Conservation (phyloP, 2,797 vertebrate genomes). For the Rhinichthys osculus region DNA sequence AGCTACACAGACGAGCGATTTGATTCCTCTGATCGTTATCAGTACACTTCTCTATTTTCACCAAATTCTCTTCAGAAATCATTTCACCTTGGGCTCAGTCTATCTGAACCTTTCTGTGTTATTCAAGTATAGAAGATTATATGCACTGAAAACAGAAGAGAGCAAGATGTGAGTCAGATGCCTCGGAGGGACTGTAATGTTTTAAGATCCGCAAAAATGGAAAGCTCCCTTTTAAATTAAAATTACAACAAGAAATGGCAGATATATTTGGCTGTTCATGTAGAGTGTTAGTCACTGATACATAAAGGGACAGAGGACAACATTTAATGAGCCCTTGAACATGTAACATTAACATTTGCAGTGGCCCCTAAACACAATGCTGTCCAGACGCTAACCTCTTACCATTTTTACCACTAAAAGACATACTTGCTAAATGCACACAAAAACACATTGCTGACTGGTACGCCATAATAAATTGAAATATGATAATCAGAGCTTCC, state of each 20-base stretch:
- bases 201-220: constrained; percentile 45
- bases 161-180: constrained; percentile 38
- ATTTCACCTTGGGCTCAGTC: constrained; percentile 58
- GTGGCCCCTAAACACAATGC: constrained; percentile 57
- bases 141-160: constrained; percentile 39
- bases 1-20: constrained; percentile 40
- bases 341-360: constrained; percentile 58
- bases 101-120: constrained; percentile 51
- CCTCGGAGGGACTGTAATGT: constrained; percentile 37
- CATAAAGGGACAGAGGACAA: constrained; percentile 48
- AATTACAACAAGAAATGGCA: constrained; percentile 28
- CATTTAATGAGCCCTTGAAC: constrained; percentile 58
- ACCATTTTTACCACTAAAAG: constrained; percentile 7
- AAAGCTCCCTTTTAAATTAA: constrained; percentile 51
- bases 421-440: not conserved
- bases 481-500: constrained; percentile 50
- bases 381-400: constrained; percentile 62
- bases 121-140: constrained; percentile 41
- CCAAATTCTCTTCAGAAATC: constrained; percentile 45
- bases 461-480: not conserved
- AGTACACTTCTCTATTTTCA: constrained; percentile 52
- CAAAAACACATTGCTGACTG: not conserved
- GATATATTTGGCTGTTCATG: constrained; percentile 36
- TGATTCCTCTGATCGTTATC: constrained; percentile 56
- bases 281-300: constrained; percentile 28